Evolutionary conservation across 2,888 invertebrate genomes (phyloP).

Genomic region (Stomorhina lunata): DNA sequence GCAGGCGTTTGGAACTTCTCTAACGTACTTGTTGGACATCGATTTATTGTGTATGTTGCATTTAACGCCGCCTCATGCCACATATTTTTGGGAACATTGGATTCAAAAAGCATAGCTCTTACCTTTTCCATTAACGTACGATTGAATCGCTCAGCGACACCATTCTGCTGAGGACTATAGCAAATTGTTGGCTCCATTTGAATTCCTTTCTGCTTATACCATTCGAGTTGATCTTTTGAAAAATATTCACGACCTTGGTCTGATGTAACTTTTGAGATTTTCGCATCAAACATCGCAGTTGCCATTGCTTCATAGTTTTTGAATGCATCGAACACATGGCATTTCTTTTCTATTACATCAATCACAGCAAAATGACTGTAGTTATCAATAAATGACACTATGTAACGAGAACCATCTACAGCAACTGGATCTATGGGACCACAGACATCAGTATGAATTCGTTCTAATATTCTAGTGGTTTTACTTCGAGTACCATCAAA

Average conservation of each 20-base stretch:
- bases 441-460: conserved; percentile 58
- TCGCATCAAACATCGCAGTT: conserved; percentile 38
- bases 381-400: too few relatives aligned
- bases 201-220: conserved; percentile 68
- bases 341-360: conserved; percentile 37
- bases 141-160: conserved; percentile 28
- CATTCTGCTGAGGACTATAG: conserved; percentile 50
- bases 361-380: conserved; percentile 39
- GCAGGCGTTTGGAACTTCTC: conserved; percentile 9
- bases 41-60: conserved; percentile 35
- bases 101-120: conserved; percentile 24
- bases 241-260: conserved; percentile 69
- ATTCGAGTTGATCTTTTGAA: conserved; percentile 63
- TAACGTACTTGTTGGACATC: conserved; percentile 34
- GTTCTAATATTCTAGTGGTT: conserved; percentile 33
- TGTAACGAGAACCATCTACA: conserved; percentile 20
- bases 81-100: conserved; percentile 29
- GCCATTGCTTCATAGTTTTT: conserved; percentile 31
- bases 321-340: conserved; percentile 22
- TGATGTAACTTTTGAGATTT: conserved; percentile 42
- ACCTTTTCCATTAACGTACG: not conserved
- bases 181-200: conserved; percentile 42
- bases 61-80: conserved; percentile 19
- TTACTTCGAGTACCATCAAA: conserved; percentile 44
- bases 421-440: conserved; percentile 31